phyloP scores from a whole-genome alignment of 2,888 invertebrate genomes.

The Ditula angustiorana region DNA sequence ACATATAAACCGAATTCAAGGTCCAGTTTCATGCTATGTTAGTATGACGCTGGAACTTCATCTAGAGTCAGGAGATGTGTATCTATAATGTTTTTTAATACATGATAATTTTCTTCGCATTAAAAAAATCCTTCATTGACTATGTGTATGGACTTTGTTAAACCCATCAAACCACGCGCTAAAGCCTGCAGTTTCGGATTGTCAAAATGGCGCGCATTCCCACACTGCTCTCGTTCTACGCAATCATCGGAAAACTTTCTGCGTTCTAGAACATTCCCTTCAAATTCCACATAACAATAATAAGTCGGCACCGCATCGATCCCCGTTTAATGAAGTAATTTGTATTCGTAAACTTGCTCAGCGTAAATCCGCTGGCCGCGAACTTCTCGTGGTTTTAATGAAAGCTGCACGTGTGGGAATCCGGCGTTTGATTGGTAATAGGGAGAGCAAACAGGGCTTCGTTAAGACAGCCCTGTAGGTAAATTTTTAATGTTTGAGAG shows the following conservation, averaged over 20 bases:
- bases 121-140: too few species aligned
- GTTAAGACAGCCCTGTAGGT: slow-evolving; percentile 7
- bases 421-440: slow-evolving; percentile 14
- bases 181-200: neutral
- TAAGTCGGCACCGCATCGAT: slow-evolving; percentile 14
- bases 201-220: neutral
- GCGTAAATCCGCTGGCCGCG: slow-evolving; percentile 12
- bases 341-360: slow-evolving; percentile 18
- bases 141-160: too few species aligned
- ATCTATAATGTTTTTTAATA: too few species aligned
- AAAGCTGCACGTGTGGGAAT: slow-evolving; percentile 13
- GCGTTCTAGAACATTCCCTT: neutral
- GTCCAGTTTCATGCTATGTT: too few species aligned
- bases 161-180: too few species aligned
- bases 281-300: slow-evolving; percentile 4
- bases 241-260: neutral
- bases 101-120: too few species aligned
- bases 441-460: slow-evolving; percentile 1
- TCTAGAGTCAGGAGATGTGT: too few species aligned
- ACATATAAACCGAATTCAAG: too few species aligned
- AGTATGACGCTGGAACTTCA: too few species aligned
- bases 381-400: slow-evolving; percentile 14
- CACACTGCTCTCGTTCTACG: neutral
- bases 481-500: slow-evolving; percentile 1
- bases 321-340: slow-evolving; percentile 17